Base-by-base conservation (phyloP, 2,888 invertebrate species). In the Cactoblastis cactorum region DNA sequence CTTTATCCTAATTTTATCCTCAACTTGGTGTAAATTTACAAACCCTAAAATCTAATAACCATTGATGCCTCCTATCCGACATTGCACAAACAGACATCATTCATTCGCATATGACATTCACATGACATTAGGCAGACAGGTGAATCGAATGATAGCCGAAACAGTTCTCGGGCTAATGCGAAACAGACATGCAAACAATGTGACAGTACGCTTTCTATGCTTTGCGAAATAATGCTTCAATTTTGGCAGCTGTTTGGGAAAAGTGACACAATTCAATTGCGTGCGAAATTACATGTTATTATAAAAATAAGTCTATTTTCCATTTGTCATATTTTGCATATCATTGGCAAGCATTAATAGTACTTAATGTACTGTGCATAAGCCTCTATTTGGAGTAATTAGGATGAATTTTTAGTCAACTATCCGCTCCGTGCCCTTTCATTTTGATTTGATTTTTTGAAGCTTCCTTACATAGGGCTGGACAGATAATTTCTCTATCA, bases 161-260 rank as follows among this genome's bases (percentile, higher is more conserved):
- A 80, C 60, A 58, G 43, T 62, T 68, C 66, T 62, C 69, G 52
- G 56, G 57, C 52, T 59, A 61, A 74, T 61, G 72, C 58, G 71
- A 77, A 73, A 63, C 61, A 69, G 73, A 71, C 74, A 74, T 52
- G 67, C 56, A 61, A 64, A 79, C 77, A 79, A 80, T 78, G 61
- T 68, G 75, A 78, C 75, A 73, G 55, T 52, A 57, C 58, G 62
- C 75, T 80, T 78, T 78, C 77, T 72, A 68, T 53, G 45, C 41
- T 54, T 54, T 55, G 48, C 52, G 53, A 56, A 56, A 58, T 56
- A 14, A 35, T 48, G 18, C 34, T 47, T 28, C 48, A 34, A 49
- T 34, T 41, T 32, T 49, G 41, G 18, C 38, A 15, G 22, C 12
- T 32, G 18, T 19, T 39, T 32, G 1, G 32, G 28, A 37, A 48